Conservation (phyloP, 2,797 vertebrate genomes). For the Sebastes diploproa region DNA sequence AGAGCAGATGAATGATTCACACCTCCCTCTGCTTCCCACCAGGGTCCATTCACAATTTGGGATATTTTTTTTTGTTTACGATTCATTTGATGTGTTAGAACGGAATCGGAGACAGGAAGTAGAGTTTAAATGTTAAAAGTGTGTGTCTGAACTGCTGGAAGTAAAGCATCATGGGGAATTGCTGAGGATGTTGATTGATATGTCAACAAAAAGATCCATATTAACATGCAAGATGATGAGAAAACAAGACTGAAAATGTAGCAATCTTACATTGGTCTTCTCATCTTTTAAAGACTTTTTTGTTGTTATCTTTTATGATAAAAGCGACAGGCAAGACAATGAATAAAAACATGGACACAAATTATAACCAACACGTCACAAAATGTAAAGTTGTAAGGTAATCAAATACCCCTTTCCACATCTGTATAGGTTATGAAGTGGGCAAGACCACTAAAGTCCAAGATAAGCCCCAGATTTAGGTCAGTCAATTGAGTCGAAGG, state of each 20-base stretch:
- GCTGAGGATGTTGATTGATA: background rate
- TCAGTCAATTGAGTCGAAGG: background rate
- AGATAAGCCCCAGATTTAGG: background rate
- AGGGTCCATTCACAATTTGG: background rate
- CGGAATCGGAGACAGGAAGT: background rate
- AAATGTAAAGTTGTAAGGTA: background rate
- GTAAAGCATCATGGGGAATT: background rate
- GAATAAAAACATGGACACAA: background rate
- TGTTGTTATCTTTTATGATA: background rate
- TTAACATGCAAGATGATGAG: background rate
- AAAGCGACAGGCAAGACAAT: background rate
- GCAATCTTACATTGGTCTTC: background rate
- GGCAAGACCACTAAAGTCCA: background rate
- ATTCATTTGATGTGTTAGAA: background rate
- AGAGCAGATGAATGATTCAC: slow-evolving; percentile 11
- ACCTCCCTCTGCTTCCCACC: background rate
- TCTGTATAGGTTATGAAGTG: background rate
- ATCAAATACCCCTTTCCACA: background rate
- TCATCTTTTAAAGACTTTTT: background rate
- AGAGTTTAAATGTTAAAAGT: background rate
- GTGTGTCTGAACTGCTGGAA: background rate
- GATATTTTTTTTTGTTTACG: background rate
- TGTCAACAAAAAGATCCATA: background rate
- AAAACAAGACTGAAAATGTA: background rate
- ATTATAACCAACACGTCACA: no score